phyloP scores from a whole-genome alignment of 2,888 invertebrate genomes.

The Adela reaumurella region DNA sequence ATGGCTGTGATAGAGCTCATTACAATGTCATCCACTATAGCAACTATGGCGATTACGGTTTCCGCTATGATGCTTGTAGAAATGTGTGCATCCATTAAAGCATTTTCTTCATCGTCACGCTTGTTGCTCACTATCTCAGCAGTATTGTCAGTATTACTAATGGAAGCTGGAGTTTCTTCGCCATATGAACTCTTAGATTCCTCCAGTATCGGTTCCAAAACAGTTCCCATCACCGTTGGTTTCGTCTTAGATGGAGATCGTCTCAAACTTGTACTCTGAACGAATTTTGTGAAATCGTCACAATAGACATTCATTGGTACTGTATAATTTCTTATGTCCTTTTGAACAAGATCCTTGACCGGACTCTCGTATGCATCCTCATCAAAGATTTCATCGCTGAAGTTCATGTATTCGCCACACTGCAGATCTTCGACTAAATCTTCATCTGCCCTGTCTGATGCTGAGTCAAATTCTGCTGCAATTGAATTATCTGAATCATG shows the following conservation, averaged over 20 bases:
- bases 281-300: slow-evolving; percentile 29
- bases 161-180: slow-evolving; percentile 13
- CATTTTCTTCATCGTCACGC: slow-evolving; percentile 14
- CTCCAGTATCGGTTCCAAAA: slow-evolving; percentile 43
- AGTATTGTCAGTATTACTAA: too few relatives aligned
- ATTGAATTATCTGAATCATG: too few relatives aligned
- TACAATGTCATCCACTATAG: too few relatives aligned
- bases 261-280: slow-evolving; percentile 22
- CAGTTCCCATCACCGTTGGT: slow-evolving; percentile 9
- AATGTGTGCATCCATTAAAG: not conserved
- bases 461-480: not conserved
- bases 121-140: too few relatives aligned
- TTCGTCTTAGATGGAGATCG: slow-evolving; percentile 10
- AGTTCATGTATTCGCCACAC: slow-evolving; percentile 50
- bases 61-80: too few relatives aligned
- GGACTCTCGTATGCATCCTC: slow-evolving; percentile 43
- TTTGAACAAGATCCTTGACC: slow-evolving; percentile 39
- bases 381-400: slow-evolving; percentile 33
- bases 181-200: slow-evolving; percentile 41
- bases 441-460: slow-evolving; percentile 16
- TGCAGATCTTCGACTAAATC: slow-evolving; percentile 16
- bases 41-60: too few relatives aligned
- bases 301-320: slow-evolving; percentile 43
- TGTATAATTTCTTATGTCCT: slow-evolving; percentile 48
- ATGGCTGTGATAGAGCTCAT: too few relatives aligned